Base-by-base conservation (phyloP, 2,113 vertebrate genomes). In the Herpailurus yagouaroundi region DNA sequence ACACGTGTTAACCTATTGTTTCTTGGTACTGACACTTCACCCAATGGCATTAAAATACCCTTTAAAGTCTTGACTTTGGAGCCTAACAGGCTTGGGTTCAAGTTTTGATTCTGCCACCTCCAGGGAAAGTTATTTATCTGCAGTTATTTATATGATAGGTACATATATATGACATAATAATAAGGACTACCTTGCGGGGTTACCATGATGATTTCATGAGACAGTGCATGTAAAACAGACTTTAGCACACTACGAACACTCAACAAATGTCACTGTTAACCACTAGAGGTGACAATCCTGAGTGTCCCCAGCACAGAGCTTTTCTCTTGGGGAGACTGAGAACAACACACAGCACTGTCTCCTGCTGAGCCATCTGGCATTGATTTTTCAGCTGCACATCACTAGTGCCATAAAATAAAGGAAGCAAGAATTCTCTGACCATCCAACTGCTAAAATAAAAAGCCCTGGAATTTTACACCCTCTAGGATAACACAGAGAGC, bases 391-490 rank as follows among this genome's bases (percentile, higher is more conserved):
- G 80, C 64, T 85, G 57, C 50, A 71, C 25, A 60, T 97, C 83
- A 36, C 83, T 77, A 71, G 27, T 33, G 85, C 55, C 88, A 89
- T 98, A 97, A 97, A 97, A 81, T 92, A 81, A 96, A 95, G 96
- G 95, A 97, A 97, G 95, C 45, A 88, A 55, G 96, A 96, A 94
- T 92, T 98, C 91, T 95, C 84, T 90, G 96, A 68, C 87, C 87
- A 92, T 57, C 95, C 74, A 84, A 41, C 74, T 92, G 74, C 90
- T 96, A 74, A 95, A 95, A 81, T 68, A 23, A 94, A 93, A 71
- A 92, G 60, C 84, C 45, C 76, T 97, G 88, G 76, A 85, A 91
- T 97, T 94, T 97, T 95, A 97, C 33, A 95, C 76, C 29, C 92
- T 96, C 52, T 55, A 84, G 33, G 52, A 77, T 91, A 94, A 82